Conservation (phyloP, 1,140 invertebrate species). For the Hyles euphorbiae region DNA sequence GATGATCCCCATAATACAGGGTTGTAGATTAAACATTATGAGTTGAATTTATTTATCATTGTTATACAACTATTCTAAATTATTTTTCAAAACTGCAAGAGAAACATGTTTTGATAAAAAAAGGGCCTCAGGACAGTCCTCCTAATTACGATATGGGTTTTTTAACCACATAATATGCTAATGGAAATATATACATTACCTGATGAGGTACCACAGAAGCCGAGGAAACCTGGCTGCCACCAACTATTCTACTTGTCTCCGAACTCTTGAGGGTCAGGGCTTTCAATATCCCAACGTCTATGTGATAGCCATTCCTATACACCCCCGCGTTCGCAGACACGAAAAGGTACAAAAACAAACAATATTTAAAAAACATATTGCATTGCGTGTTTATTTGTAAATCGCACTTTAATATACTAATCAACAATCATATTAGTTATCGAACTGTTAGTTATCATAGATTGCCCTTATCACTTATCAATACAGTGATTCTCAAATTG, state of each 20-base stretch:
- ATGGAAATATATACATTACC: constrained; percentile 20
- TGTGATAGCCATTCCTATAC: constrained; percentile 30
- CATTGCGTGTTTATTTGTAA: constrained; percentile 2
- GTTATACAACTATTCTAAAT: too few relatives aligned
- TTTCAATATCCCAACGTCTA: constrained; percentile 29
- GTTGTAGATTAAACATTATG: too few relatives aligned
- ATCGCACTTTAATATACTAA: background rate
- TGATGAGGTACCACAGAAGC: constrained; percentile 32
- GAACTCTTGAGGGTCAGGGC: constrained; percentile 23
- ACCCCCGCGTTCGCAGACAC: background rate
- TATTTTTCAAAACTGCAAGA: too few relatives aligned
- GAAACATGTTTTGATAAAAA: too few relatives aligned
- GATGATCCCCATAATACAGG: too few relatives aligned
- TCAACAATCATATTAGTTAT: background rate
- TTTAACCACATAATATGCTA: background rate
- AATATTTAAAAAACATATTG: constrained; percentile 6
- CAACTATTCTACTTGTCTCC: constrained; percentile 32
- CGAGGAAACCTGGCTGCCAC: constrained; percentile 27
- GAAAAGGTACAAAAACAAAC: constrained; percentile 9
- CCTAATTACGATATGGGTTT: too few relatives aligned
- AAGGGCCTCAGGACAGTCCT: too few relatives aligned
- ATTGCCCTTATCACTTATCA: constrained; percentile 3
- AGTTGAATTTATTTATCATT: too few relatives aligned
- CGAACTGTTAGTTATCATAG: constrained; percentile 7
- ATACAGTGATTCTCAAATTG: background rate